These are phyloP conservation scores for Dinomys branickii DNA, from an alignment of 2,113 vertebrate genomes.

Conservation along the genomic window DNA sequence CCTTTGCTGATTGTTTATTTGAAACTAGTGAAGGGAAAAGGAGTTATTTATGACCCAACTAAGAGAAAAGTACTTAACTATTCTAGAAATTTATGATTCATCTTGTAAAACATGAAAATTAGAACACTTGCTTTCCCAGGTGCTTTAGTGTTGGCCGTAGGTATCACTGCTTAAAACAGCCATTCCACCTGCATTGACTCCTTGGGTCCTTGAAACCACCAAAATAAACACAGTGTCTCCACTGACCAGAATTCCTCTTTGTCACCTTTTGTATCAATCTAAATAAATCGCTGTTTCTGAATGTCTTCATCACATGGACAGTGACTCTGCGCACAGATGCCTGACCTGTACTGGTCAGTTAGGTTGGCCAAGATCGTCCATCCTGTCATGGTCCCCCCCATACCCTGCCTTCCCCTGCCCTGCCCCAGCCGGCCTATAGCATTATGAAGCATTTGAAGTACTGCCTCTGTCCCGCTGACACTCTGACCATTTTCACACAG, in stretches of 20 bases:
- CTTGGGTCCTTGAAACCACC: not conserved
- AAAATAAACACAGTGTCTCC: not conserved
- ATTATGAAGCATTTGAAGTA: constrained; percentile 30
- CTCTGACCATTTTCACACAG: constrained; percentile 91
- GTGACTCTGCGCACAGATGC: not conserved
- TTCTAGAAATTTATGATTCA: not conserved
- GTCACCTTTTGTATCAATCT: not conserved
- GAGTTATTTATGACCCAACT: not conserved
- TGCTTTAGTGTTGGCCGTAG: not conserved
- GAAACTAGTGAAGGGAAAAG: not conserved
- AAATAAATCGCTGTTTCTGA: not conserved
- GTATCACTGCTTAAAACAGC: not conserved
- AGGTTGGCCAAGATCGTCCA: not conserved
- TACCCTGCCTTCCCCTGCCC: not conserved
- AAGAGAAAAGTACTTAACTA: not conserved
- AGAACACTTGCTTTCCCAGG: not conserved
- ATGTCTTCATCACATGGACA: not conserved
- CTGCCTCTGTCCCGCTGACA: constrained; percentile 81
- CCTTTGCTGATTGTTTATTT: not conserved
- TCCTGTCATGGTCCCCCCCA: not conserved
- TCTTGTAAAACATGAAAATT: not conserved
- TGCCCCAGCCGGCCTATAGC: not conserved
- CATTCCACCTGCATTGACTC: not conserved
- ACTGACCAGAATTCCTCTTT: not conserved
- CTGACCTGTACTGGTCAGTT: not conserved